These are phyloP conservation scores for Zaprionus capensis DNA, from an alignment of 1,140 invertebrate species.

Conservation along the genomic window DNA sequence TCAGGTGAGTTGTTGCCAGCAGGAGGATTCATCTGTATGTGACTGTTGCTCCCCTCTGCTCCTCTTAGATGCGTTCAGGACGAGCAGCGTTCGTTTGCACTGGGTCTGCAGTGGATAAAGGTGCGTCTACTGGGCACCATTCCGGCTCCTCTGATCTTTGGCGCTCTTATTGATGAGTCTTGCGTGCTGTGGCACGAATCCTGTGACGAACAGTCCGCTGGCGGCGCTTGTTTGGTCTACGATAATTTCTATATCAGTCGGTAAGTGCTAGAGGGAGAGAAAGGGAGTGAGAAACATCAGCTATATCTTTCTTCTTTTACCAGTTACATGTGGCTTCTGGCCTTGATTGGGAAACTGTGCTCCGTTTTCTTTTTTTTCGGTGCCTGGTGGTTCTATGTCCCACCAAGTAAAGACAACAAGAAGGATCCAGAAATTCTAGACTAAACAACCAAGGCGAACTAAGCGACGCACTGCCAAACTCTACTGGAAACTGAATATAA, in stretches of 20 bases:
- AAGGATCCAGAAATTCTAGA: slow-evolving; percentile 33
- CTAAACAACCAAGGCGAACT: slow-evolving; percentile 6
- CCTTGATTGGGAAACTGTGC: slow-evolving; percentile 87
- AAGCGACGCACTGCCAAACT: slow-evolving; percentile 22
- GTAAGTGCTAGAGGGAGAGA: slow-evolving; percentile 76
- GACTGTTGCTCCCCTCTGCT: neutral
- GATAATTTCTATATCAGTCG: slow-evolving; percentile 90
- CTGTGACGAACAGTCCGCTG: slow-evolving; percentile 85
- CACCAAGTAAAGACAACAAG: slow-evolving; percentile 79
- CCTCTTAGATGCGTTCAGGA: slow-evolving; percentile 89
- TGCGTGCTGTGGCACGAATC: slow-evolving; percentile 91
- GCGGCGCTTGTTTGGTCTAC: slow-evolving; percentile 89
- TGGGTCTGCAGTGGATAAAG: slow-evolving; percentile 95
- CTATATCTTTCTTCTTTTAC: slow-evolving; percentile 32
- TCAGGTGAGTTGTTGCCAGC: slow-evolving; percentile 86
- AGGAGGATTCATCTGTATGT: neutral
- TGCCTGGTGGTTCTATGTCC: slow-evolving; percentile 89
- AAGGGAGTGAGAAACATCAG: neutral
- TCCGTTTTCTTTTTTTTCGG: slow-evolving; percentile 88
- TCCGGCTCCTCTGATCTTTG: slow-evolving; percentile 93
- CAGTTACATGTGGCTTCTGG: slow-evolving; percentile 89
- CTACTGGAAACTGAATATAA: neutral
- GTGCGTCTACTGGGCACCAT: slow-evolving; percentile 92
- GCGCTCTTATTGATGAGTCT: slow-evolving; percentile 92
- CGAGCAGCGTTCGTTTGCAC: slow-evolving; percentile 92